Evolutionary conservation across 2,113 vertebrate genomes (phyloP), one percentile per base, ranked within the genome.

Genomic region (Caranx melampygus): DNA sequence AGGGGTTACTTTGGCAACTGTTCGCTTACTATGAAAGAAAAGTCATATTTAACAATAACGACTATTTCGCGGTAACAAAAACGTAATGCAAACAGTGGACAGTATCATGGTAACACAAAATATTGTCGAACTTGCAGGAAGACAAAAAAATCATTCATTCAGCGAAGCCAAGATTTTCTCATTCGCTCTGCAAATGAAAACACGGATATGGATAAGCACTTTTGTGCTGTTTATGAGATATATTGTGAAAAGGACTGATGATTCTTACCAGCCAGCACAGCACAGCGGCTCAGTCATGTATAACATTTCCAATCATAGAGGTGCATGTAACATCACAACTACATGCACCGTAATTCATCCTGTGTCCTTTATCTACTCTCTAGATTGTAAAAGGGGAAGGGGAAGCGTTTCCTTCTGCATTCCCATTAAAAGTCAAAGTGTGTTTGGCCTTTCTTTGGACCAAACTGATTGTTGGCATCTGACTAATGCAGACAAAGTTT

Each of bases 101-200:
- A 51, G 5, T 37, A 11, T 45, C 44, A 20, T 34, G 37, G 47
- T 31, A 21, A 42, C n/a, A 20, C 18, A 35, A 70, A 49, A 57
- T 59, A 74, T 33, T 66, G 58, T 37, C n/a, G 55, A 18, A 26
- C 45, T 44, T 35, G 67, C 72, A 59, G 31, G 45, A 18, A 14
- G 60, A 58, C 4, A 15, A 72, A 58, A 62, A 47, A 42, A 4
- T 31, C 31, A 44, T 5, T 31, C 21, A 14, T 59, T 76, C 58
- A 67, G 63, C 69, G 42, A 1, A n/a, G 72, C 47, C 42, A 35
- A 72, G 64, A 61, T 63, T 72, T 83, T 75, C 71, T 60, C 64
- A 34, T 77, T 60, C 70, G 73, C 70, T 72, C 79, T 52, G 82
- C 65, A 71, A 59, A 86, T 85, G 83, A 78, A 89, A 88, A 81